Evolutionary conservation across 2,888 invertebrate genomes (phyloP).

Genomic region (Leptopilina drosophilae): DNA sequence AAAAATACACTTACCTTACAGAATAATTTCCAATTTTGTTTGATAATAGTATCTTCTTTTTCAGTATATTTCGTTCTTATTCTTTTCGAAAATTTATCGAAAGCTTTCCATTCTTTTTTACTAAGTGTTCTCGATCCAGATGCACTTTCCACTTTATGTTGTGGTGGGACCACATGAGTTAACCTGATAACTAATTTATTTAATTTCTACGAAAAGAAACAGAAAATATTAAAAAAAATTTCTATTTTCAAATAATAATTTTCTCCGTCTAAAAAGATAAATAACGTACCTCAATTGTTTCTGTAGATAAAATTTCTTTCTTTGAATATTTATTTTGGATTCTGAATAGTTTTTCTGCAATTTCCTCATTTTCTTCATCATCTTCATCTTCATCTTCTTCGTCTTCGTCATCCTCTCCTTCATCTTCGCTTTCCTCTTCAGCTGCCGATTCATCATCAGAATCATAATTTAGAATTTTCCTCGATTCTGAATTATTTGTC

Average conservation of each 20-base stretch:
- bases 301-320: conserved; percentile 22
- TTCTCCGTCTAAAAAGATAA: background rate
- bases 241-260: background rate
- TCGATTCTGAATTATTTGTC: no score
- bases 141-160: conserved; percentile 15
- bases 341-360: background rate
- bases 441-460: background rate
- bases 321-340: background rate
- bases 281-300: conserved; percentile 7
- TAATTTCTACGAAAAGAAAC: conserved; percentile 4
- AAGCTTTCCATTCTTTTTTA: background rate
- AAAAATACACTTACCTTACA: conserved; percentile 39
- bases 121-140: background rate
- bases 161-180: conserved; percentile 4
- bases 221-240: background rate
- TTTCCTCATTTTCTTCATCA: background rate
- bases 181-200: background rate
- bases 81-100: background rate
- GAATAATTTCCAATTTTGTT: conserved; percentile 43
- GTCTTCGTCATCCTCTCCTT: no score
- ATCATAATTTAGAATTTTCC: background rate
- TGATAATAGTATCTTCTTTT: conserved; percentile 3
- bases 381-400: background rate
- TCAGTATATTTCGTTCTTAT: background rate
- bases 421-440: background rate